phyloP scores from a whole-genome alignment of 2,888 invertebrate genomes.

The Cyclophora albipunctata region DNA sequence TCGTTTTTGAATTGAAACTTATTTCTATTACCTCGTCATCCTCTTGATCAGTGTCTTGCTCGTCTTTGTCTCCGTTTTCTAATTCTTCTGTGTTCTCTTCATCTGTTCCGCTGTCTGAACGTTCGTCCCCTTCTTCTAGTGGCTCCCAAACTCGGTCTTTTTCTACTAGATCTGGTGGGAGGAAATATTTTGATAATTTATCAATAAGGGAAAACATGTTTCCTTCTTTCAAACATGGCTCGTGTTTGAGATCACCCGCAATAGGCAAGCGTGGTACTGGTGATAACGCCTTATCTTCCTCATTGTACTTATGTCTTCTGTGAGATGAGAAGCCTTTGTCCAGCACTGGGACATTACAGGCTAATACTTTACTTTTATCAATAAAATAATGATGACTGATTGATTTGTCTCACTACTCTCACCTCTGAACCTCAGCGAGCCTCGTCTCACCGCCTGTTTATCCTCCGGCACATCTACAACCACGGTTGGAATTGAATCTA shows the following conservation, averaged over 20 bases:
- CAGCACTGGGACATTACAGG: too few species aligned
- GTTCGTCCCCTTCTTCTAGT: slow-evolving; percentile 69
- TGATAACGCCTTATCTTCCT: too few species aligned
- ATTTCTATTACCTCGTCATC: slow-evolving; percentile 12
- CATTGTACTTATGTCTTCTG: too few species aligned
- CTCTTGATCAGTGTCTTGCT: slow-evolving; percentile 26
- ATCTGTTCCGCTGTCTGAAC: slow-evolving; percentile 35
- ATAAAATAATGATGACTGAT: too few species aligned
- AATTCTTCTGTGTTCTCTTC: slow-evolving; percentile 15
- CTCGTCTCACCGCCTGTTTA: slow-evolving; percentile 47
- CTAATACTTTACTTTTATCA: too few species aligned
- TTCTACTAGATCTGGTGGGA: slow-evolving; percentile 60
- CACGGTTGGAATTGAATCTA: slow-evolving; percentile 45
- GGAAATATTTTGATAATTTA: slow-evolving; percentile 6
- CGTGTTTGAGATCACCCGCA: not conserved
- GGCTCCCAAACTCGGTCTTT: slow-evolving; percentile 76
- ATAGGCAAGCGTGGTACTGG: not conserved
- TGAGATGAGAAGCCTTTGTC: too few species aligned
- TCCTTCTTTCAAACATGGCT: not conserved
- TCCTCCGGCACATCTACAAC: slow-evolving; percentile 56
- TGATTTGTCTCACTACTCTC: slow-evolving; percentile 6
- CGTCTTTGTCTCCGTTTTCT: slow-evolving; percentile 28
- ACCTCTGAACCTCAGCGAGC: slow-evolving; percentile 77
- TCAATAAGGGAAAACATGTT: not conserved
- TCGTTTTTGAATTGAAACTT: too few species aligned